Evolutionary conservation across 2,113 vertebrate species (phyloP).

Genomic region (Forbesichthys agassizii): DNA sequence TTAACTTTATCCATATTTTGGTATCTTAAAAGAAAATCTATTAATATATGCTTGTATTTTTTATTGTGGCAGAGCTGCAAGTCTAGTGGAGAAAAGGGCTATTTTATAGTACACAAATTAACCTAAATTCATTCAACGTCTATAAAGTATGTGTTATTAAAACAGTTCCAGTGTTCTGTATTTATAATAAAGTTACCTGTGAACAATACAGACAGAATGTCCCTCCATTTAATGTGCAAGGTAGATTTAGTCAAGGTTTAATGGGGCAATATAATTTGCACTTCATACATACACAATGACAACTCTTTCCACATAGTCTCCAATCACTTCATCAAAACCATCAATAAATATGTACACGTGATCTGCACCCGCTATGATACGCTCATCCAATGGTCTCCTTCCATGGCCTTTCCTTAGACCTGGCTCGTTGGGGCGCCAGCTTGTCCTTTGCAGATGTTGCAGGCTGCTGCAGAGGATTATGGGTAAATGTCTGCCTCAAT

Average conservation of each 20-base stretch:
- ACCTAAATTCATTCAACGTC: neutral
- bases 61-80: constrained; percentile 17
- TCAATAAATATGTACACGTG: constrained; percentile 71
- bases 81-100: constrained; percentile 48
- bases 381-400: constrained; percentile 79
- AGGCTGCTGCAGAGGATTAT: constrained; percentile 82
- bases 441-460: constrained; percentile 52
- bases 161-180: constrained; percentile 14
- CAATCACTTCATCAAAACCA: neutral
- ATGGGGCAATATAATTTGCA: constrained; percentile 28
- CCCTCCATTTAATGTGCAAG: neutral
- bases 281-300: constrained; percentile 48
- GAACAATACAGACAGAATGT: constrained; percentile 5
- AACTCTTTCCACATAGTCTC: neutral
- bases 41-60: constrained; percentile 28
- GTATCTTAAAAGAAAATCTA: constrained; percentile 7
- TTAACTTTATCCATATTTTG: neutral
- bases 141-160: constrained; percentile 19
- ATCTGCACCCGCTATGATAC: neutral
- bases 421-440: neutral
- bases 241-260: neutral
- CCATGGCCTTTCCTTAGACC: constrained; percentile 76
- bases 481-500: constrained; percentile 85
- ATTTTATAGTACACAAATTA: constrained; percentile 42
- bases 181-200: constrained; percentile 67